phyloP scores from a whole-genome alignment of 2,113 vertebrate species.

The Loxodonta africana region DNA sequence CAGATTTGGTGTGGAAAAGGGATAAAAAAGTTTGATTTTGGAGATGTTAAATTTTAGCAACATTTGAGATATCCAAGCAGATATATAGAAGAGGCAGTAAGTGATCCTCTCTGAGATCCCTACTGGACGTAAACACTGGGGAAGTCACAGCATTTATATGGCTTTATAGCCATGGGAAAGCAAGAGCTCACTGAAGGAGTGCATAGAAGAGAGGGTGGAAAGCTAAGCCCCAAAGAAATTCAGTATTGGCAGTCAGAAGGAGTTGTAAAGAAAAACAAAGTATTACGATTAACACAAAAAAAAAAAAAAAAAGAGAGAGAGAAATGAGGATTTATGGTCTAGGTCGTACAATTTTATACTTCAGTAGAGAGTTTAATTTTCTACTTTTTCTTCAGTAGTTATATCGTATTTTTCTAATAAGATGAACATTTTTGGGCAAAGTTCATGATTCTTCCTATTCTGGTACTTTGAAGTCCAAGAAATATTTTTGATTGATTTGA shows the following conservation, averaged over 20 bases:
- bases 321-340: slow-evolving; percentile 5
- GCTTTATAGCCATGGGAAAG: neutral
- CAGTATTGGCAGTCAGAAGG: neutral
- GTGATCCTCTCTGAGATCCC: neutral
- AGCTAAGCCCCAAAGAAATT: neutral
- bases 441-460: slow-evolving; percentile 11
- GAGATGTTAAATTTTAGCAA: neutral
- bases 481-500: slow-evolving; percentile 41
- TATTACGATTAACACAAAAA: neutral
- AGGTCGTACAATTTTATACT: slow-evolving; percentile 34
- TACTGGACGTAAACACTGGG: neutral
- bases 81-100: neutral
- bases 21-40: slow-evolving; percentile 5
- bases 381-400: slow-evolving; percentile 41
- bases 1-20: neutral
- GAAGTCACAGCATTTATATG: neutral
- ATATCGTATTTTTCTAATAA: slow-evolving; percentile 33
- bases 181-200: neutral
- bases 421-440: slow-evolving; percentile 33
- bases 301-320: neutral
- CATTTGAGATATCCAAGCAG: neutral
- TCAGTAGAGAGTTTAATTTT: slow-evolving; percentile 46
- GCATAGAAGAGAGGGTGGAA: neutral
- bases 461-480: neutral
- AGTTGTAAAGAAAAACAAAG: neutral